Base-by-base conservation (phyloP, 1,140 invertebrate species). In the Muscidifurax raptorellus region DNA sequence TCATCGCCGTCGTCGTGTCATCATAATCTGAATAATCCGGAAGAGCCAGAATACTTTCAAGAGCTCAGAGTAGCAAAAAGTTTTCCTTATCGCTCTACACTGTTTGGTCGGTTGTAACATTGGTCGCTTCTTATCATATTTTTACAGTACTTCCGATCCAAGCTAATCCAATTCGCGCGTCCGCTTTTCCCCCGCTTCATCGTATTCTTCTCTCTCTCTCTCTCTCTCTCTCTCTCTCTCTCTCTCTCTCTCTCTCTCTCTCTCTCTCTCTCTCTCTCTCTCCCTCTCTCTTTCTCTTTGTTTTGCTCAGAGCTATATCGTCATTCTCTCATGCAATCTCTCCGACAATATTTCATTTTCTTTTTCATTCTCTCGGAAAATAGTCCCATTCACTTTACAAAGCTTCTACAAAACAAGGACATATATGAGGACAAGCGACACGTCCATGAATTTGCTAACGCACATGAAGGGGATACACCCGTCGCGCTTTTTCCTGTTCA, bases 81-180 rank as follows among this genome's bases (percentile, higher is more conserved):
- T 40, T 74, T 72, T 74, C 18, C 71, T 74, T 74, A 74, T 74
- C 71, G 71, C 32, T 74, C 32, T 15, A 74, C n/a, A n/a, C 32
- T 74, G 71, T n/a, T 28, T 74, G 32, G 32, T 74, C 15, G 71
- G 32, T 74, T 36, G n/a, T 74, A 74, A 22, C 71, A 32, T 74
- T 74, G 28, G 28, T 36, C 30, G 36, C 32, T 40, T 74, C 71
- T 32, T 32, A 30, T 74, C 7, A 22, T 12, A 40, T 74, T 72
- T 40, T 36, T 74, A 32, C 32, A 4, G 22, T 40, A 74, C 18
- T 74, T 74, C 32, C 71, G 40, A 74, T 74, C 32, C 32, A 74
- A 74, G 7, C 71, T 74, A 74, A 74, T 74, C 71, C 32, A 36
- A 74, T 74, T 74, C 32, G 36, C 13, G 9, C 15, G 71, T 36